phyloP scores from a whole-genome alignment of 2,888 invertebrate species.

The Ferdinandea cuprea region DNA sequence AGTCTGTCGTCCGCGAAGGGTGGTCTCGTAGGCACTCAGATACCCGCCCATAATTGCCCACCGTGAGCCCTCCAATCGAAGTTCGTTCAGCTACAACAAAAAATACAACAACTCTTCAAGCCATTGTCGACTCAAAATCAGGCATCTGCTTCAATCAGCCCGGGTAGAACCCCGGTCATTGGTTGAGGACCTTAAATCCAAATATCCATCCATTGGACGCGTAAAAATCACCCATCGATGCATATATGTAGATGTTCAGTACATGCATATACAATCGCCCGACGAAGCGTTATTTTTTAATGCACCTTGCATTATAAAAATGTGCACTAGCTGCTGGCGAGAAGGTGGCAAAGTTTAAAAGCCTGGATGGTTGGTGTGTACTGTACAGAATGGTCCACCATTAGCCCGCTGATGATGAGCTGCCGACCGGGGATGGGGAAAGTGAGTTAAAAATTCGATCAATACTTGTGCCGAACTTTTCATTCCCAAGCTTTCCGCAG shows the following conservation, averaged over 20 bases:
- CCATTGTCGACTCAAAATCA: slow-evolving; percentile 67
- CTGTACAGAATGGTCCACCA: slow-evolving; percentile 54
- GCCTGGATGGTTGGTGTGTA: slow-evolving; percentile 1
- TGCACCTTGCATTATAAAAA: slow-evolving; percentile 71
- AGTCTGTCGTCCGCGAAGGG: too few relatives aligned
- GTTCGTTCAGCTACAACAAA: neutral
- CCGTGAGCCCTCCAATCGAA: slow-evolving; percentile 28
- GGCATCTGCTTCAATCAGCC: slow-evolving; percentile 62
- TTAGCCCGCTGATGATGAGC: slow-evolving; percentile 56
- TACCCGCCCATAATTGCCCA: slow-evolving; percentile 62
- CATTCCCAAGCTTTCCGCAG: slow-evolving; percentile 52
- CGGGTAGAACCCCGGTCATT: slow-evolving; percentile 36
- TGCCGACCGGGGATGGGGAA: slow-evolving; percentile 7
- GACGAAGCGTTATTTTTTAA: slow-evolving; percentile 72
- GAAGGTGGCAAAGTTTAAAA: neutral
- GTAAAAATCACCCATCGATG: slow-evolving; percentile 29
- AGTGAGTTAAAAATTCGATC: slow-evolving; percentile 51
- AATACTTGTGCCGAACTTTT: slow-evolving; percentile 69
- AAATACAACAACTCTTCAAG: slow-evolving; percentile 23
- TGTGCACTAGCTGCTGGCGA: neutral
- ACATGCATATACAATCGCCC: slow-evolving; percentile 37
- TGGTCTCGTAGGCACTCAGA: slow-evolving; percentile 24
- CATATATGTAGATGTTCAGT: slow-evolving; percentile 19
- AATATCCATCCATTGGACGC: slow-evolving; percentile 40
- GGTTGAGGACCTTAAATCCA: slow-evolving; percentile 43